Base-by-base conservation (phyloP, 2,113 vertebrate species). In the Synchiropus splendidus region DNA sequence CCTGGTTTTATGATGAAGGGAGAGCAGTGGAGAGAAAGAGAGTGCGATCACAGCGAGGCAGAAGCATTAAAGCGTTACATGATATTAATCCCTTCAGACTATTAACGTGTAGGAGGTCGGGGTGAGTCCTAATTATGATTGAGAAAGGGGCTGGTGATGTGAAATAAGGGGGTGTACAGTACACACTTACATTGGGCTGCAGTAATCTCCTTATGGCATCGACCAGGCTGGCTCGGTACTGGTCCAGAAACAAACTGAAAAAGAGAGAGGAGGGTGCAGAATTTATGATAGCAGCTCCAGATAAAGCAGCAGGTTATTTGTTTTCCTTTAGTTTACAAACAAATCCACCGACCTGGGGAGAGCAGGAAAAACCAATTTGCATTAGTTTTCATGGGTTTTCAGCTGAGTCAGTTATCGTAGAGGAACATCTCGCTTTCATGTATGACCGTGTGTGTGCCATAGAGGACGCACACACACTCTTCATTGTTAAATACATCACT, bases 61-160 rank as follows among this genome's bases (percentile, higher is more conserved):
- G 92, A 90, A 90, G 89, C 87, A 94, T 94, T 94, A 94, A 93
- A 95, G 90, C 88, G 91, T 96, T 92, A 95, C 91, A 91, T 89
- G 91, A 94, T 91, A 97, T 93, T 93, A 97, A 97, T 92, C 90
- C 90, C 87, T 83, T 90, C 89, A 89, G 87, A 87, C 87, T 85
- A 89, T 91, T 92, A 87, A 89, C 89, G 85, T 86, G 84, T 83
- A 85, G 85, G 86, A 91, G 88, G 84, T 84, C 53, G 80, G 85
- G 84, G 82, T 67, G 71, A 78, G 83, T 84, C 86, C 89, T 94
- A 96, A 97, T 96, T 95, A 95, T 89, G 87, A 72, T 81, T 75
- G 74, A 87, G 88, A 83, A 69, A 14, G 30, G 70, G 77, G 83
- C 87, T 61, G 86, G 86, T 85, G 67, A 54, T 53, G 70, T 52